Evolutionary conservation across 2,888 invertebrate genomes (phyloP), one percentile per base, ranked within the genome.

Genomic region (Proisotoma minuta): DNA sequence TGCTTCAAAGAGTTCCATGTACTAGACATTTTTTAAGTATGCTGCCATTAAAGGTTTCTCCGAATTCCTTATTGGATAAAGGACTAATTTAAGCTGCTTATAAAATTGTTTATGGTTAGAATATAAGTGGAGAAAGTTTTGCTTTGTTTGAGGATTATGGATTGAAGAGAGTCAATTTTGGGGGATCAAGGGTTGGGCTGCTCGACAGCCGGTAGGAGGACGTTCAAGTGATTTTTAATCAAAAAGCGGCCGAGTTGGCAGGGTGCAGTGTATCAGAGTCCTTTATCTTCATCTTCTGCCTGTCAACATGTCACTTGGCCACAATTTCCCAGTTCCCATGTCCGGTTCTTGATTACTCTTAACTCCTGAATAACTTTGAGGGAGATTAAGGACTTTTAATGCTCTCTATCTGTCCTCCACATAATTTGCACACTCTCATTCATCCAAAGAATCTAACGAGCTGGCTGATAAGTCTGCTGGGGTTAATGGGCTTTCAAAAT

Each of bases 401-500:
- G 15, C 34, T 34, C 34, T 34, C 8, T 34, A 34, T 34, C 15
- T 34, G 20, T 43, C 43, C 43, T n/a, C 5, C 18, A 15, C 5
- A 43, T n/a, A 5, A 15, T 20, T 43, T n/a, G n/a, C n/a, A n/a
- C 8, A 34, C 15, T 8, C 34, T 34, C 8, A 34, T 15, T 8
- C 15, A 34, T 34, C 8, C 34, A 8, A 15, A 34, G 15, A 34
- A 8, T 34, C 40, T 73, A 73, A 73, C 71, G 71, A 70, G 69
- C 65, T 69, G 43, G 26, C 3, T 56, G 71, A 71, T 70, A 71
- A 71, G 69, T 71, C 69, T 60, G 63, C 62, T 54, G 63, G 20
- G 65, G 69, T 67, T 70, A 72, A 70, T 71, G 70, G 66, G 63
- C 66, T 72, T 71, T 69, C 67, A 69, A 72, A 64, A 72, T 69